Conservation (phyloP, 2,113 vertebrate species). For the Nanger granti region DNA sequence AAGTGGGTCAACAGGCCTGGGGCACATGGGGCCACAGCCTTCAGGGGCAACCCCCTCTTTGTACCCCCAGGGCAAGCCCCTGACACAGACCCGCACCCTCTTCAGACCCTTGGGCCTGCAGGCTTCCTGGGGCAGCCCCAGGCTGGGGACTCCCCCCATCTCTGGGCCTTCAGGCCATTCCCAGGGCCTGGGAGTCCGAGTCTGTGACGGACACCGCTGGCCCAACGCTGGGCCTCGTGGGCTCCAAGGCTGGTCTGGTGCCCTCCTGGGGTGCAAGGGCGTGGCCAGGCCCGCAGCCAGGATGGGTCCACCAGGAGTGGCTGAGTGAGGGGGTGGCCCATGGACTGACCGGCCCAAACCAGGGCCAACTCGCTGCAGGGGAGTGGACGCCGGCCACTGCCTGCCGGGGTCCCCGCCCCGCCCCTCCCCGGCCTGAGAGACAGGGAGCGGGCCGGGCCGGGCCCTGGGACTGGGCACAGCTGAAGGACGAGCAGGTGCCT, state of each 20-base stretch:
- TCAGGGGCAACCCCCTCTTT: not conserved
- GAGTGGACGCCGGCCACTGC: fast-evolving
- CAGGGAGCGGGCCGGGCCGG: not conserved
- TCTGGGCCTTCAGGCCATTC: not conserved
- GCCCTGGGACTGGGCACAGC: not conserved
- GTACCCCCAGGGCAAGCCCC: not conserved
- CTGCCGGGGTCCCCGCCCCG: fast-evolving
- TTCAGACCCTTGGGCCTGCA: not conserved
- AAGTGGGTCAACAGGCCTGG: not conserved
- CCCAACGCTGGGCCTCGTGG: not conserved
- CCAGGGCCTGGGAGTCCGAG: not conserved
- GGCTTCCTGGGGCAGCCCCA: not conserved
- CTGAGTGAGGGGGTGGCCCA: not conserved
- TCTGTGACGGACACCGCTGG: not conserved
- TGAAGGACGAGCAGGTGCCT: not conserved
- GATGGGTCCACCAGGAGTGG: not conserved
- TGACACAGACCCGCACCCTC: not conserved
- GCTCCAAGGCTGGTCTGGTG: not conserved
- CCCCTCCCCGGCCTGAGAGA: fast-evolving
- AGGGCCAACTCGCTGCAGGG: not conserved
- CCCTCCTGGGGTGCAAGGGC: not conserved
- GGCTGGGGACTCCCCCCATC: too few relatives aligned
- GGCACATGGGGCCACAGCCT: not conserved
- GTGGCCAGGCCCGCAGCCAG: not conserved
- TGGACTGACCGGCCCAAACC: not conserved